Conservation (phyloP, 2,113 vertebrate genomes). For the Bubo blakistoni region DNA sequence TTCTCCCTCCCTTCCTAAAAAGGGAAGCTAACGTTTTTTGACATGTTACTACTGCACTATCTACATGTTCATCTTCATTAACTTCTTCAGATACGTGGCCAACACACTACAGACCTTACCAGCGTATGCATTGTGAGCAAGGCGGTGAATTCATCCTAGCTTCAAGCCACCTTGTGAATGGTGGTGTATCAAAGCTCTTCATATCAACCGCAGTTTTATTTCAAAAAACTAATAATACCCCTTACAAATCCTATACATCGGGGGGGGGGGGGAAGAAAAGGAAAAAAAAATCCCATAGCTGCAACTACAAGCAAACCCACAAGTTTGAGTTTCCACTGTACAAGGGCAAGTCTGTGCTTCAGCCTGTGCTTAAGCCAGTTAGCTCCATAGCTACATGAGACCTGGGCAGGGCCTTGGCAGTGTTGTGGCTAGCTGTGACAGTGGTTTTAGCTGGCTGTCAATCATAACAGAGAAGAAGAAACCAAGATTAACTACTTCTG, state of each 20-base stretch:
- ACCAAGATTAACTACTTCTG: neutral
- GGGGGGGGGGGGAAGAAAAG: neutral
- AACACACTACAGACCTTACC: neutral
- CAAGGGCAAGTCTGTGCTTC: neutral
- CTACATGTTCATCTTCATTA: neutral
- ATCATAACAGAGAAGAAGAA: neutral
- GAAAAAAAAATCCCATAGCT: neutral
- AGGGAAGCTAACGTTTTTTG: neutral
- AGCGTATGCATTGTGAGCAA: neutral
- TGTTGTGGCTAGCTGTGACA: neutral
- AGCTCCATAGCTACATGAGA: accelerated
- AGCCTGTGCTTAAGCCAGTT: neutral
- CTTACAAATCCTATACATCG: neutral
- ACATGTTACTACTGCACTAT: neutral
- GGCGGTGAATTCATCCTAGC: neutral
- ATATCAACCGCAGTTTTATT: neutral
- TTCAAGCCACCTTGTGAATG: neutral
- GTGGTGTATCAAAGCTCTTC: neutral
- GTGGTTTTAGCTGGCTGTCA: neutral
- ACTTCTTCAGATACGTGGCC: neutral
- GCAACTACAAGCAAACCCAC: neutral
- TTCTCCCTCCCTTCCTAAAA: neutral
- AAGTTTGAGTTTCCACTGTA: neutral
- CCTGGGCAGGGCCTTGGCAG: neutral
- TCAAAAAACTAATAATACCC: neutral